Conservation (phyloP, 2,888 invertebrate species). For the Hyposoter didymator region DNA sequence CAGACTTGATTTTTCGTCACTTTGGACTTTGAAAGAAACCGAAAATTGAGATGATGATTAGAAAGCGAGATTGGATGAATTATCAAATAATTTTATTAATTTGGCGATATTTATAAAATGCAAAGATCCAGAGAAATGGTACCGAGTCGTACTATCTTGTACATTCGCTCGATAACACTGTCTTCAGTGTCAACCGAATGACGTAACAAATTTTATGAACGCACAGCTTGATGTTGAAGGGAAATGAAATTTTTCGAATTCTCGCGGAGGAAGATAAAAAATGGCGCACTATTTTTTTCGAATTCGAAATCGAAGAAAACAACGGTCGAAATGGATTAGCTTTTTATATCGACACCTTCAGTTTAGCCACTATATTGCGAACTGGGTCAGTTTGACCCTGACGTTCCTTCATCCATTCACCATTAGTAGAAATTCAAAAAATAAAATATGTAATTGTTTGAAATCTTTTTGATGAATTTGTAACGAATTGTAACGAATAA, state of each 20-base stretch:
- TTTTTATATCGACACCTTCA: not conserved
- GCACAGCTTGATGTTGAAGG: not conserved
- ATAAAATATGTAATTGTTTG: not conserved
- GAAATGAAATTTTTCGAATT: not conserved
- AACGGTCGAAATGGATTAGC: too few species aligned
- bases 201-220: not conserved
- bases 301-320: too few species aligned
- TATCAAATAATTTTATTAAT: not conserved
- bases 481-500: not conserved
- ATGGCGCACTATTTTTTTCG: not conserved
- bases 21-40: not conserved
- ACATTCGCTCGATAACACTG: not conserved
- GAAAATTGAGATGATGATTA: not conserved
- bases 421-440: not conserved
- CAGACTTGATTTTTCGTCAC: not conserved
- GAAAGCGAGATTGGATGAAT: not conserved
- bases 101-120: not conserved
- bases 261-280: not conserved
- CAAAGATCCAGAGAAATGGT: not conserved
- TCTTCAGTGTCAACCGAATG: not conserved
- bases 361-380: not conserved
- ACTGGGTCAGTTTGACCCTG: not conserved
- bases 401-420: not conserved
- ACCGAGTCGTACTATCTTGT: not conserved
- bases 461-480: not conserved